Conservation (phyloP, 1,140 invertebrate species). For the Papilio polytes region DNA sequence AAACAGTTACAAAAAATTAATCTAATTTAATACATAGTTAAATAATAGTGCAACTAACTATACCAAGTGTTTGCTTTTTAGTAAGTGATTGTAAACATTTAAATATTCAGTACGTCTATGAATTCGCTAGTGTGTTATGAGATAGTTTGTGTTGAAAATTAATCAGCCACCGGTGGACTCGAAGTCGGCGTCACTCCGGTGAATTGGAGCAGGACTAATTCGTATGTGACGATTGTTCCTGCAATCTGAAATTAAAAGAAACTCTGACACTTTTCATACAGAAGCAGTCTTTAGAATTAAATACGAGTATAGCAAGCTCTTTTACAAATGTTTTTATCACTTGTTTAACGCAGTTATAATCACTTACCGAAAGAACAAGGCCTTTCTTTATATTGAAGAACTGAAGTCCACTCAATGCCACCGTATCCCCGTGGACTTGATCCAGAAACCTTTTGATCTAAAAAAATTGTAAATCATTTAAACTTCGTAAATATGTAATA, state of each 20-base stretch:
- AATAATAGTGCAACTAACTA: too few relatives aligned
- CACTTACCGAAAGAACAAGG: slow-evolving; percentile 85
- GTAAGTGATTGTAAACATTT: too few relatives aligned
- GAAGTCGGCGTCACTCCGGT: slow-evolving; percentile 44
- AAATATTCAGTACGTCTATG: too few relatives aligned
- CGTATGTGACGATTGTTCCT: slow-evolving; percentile 61
- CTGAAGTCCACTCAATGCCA: slow-evolving; percentile 64
- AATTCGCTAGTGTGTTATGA: too few relatives aligned
- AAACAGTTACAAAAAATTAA: too few relatives aligned
- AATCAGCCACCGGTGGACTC: slow-evolving; percentile 23
- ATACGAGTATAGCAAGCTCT: not conserved
- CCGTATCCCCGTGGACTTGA: slow-evolving; percentile 63
- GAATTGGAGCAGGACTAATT: slow-evolving; percentile 60
- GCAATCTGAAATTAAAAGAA: slow-evolving; percentile 48
- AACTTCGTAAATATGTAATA: not conserved
- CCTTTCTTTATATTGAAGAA: slow-evolving; percentile 86
- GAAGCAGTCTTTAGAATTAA: too few relatives aligned
- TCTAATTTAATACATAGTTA: too few relatives aligned
- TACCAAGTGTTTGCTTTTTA: too few relatives aligned
- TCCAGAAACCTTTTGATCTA: slow-evolving; percentile 69
- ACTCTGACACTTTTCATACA: too few relatives aligned
- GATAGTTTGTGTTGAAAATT: too few relatives aligned
- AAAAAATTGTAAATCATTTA: slow-evolving; percentile 40
- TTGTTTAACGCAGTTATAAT: not conserved
- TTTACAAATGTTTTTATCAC: not conserved